Conservation (phyloP, 2,113 vertebrate species). For the Oncorhynchus clarkii region DNA sequence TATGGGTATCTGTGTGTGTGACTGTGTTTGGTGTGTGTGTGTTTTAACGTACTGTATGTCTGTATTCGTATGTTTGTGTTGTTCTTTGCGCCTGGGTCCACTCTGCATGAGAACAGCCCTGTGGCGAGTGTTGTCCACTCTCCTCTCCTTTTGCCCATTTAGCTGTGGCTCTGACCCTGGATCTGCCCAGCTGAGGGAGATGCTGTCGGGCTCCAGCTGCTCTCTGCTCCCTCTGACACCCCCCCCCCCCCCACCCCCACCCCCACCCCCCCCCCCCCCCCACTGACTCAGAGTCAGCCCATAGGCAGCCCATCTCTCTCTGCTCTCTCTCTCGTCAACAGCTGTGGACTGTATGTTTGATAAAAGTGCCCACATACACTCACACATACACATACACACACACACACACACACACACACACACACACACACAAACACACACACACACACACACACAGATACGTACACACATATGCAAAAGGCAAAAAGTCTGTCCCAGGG, state of each 20-base stretch:
- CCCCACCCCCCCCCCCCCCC: too few relatives aligned
- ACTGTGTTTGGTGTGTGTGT: conserved; percentile 11
- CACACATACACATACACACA: too few relatives aligned
- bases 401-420: too few relatives aligned
- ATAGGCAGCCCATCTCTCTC: not conserved
- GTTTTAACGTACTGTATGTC: not conserved
- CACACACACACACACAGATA: too few relatives aligned
- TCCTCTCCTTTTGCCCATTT: conserved; percentile 27
- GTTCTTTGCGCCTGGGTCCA: too few relatives aligned
- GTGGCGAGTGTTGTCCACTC: conserved; percentile 27
- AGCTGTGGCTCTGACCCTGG: conserved; percentile 33
- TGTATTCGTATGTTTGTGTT: not conserved
- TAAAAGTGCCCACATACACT: not conserved
- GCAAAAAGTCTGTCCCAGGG: too few relatives aligned
- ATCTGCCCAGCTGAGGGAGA: conserved; percentile 26
- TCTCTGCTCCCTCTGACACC: not conserved
- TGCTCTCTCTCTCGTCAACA: not conserved
- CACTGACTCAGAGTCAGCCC: conserved; percentile 16
- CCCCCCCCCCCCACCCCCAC: not conserved
- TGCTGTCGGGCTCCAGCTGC: conserved; percentile 10
- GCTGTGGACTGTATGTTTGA: not conserved
- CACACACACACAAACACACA: too few relatives aligned
- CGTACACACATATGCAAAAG: too few relatives aligned
- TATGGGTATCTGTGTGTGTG: not conserved
- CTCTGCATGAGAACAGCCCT: conserved; percentile 17